Conservation (phyloP, 1,140 invertebrate species). For the Ephestia elutella region DNA sequence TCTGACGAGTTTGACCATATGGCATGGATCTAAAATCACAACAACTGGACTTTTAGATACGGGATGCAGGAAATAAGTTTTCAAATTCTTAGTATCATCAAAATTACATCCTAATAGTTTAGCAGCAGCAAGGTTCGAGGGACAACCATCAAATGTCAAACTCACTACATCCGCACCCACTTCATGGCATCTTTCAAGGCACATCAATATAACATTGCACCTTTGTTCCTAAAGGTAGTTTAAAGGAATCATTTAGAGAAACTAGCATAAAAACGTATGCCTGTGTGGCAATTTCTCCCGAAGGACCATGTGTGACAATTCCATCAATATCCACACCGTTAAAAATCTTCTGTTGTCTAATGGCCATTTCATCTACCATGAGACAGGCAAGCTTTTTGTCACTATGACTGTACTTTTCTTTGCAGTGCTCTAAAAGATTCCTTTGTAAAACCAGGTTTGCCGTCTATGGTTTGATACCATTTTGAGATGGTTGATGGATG, state of each 20-base stretch:
- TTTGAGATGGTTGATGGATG: too few species aligned
- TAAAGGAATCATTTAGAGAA: slow-evolving; percentile 21
- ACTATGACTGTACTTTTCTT: too few species aligned
- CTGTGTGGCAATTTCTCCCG: slow-evolving; percentile 17
- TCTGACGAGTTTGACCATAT: too few species aligned
- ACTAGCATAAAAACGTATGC: slow-evolving; percentile 17
- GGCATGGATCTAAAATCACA: slow-evolving; percentile 24
- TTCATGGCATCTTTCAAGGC: slow-evolving; percentile 23
- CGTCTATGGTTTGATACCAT: too few species aligned
- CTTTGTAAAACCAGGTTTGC: too few species aligned
- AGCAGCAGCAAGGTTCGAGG: slow-evolving; percentile 24
- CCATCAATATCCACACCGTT: too few species aligned
- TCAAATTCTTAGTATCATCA: slow-evolving; percentile 6
- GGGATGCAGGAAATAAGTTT: slow-evolving; percentile 20
- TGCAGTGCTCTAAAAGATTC: too few species aligned
- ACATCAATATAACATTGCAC: slow-evolving; percentile 22
- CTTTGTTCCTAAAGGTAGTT: slow-evolving; percentile 18
- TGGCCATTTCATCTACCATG: too few species aligned
- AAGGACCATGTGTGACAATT: too few species aligned
- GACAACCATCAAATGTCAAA: slow-evolving; percentile 39
- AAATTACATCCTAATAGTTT: slow-evolving; percentile 27
- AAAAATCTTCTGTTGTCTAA: too few species aligned
- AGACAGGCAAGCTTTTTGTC: too few species aligned
- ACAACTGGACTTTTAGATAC: slow-evolving; percentile 9
- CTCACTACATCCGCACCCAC: slow-evolving; percentile 25